Evolutionary conservation across 2,888 invertebrate genomes (phyloP).

Genomic region (Drosophila atroscutellata): DNA sequence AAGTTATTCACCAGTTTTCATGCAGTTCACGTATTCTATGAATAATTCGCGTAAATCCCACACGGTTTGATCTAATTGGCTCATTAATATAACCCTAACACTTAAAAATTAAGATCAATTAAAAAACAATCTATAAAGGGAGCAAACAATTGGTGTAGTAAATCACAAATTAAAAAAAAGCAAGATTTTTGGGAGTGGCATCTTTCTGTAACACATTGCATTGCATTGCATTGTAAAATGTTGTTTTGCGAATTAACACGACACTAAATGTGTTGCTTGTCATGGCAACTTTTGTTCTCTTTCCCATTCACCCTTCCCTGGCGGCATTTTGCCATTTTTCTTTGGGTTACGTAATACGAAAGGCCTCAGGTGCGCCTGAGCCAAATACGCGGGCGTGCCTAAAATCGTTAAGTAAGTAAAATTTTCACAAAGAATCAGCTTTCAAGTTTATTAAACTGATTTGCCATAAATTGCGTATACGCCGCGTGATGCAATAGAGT

Average conservation of each 20-base stretch:
- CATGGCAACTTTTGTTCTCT: not conserved
- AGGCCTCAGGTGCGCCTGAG: slow-evolving; percentile 3
- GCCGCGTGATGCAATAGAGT: slow-evolving; percentile 26
- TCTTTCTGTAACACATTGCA: not conserved
- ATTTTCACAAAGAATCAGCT: slow-evolving; percentile 15
- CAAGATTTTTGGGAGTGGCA: not conserved
- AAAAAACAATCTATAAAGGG: not conserved
- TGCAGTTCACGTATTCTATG: slow-evolving; percentile 15
- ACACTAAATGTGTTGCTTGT: slow-evolving; percentile 1
- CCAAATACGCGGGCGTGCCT: slow-evolving; percentile 24
- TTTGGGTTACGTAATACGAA: slow-evolving; percentile 22
- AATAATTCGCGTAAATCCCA: slow-evolving; percentile 2
- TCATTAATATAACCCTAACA: slow-evolving; percentile 15
- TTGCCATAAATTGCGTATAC: slow-evolving; percentile 50
- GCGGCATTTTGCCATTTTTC: not conserved
- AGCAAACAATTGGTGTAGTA: not conserved
- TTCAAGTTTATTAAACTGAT: slow-evolving; percentile 8
- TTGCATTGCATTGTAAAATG: not conserved
- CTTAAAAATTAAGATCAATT: not conserved
- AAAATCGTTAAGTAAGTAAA: slow-evolving; percentile 11
- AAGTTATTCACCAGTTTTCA: slow-evolving; percentile 12
- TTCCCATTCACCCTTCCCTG: not conserved
- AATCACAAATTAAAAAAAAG: not conserved
- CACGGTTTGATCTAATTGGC: slow-evolving; percentile 4
- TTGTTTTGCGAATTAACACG: slow-evolving; percentile 10